phyloP scores from a whole-genome alignment of 2,888 invertebrate species.

The Eilema depressum region DNA sequence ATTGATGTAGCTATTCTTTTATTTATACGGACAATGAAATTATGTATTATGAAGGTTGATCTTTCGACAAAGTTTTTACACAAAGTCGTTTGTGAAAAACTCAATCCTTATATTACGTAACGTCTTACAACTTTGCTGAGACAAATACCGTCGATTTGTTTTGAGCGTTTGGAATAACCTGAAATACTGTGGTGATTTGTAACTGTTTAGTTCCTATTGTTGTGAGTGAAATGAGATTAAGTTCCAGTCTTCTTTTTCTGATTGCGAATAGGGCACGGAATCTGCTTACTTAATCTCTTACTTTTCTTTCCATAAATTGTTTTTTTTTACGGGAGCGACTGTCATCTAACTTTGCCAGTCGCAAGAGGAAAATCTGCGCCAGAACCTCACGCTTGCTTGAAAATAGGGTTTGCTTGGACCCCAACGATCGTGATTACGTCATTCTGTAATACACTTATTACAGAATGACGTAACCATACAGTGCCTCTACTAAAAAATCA shows the following conservation, averaged over 20 bases:
- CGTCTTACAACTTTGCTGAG: not conserved
- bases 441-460: too few species aligned
- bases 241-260: not conserved
- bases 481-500: too few species aligned
- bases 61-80: not conserved
- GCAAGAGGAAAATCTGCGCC: too few species aligned
- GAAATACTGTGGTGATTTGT: conserved; percentile 3
- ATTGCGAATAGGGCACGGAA: not conserved
- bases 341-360: too few species aligned
- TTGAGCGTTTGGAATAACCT: not conserved
- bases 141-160: not conserved
- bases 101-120: conserved; percentile 7
- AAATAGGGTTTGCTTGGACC: too few species aligned
- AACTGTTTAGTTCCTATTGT: not conserved
- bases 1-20: not conserved
- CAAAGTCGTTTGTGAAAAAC: not conserved
- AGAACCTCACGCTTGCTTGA: too few species aligned
- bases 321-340: too few species aligned
- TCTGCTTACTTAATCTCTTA: too few species aligned
- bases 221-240: not conserved
- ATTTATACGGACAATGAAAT: not conserved
- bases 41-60: not conserved
- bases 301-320: too few species aligned
- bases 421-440: too few species aligned
- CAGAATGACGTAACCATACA: too few species aligned